Evolutionary conservation across 2,888 invertebrate species (phyloP), one percentile per base, ranked within the genome.

Genomic region (Machimus rusticus): DNA sequence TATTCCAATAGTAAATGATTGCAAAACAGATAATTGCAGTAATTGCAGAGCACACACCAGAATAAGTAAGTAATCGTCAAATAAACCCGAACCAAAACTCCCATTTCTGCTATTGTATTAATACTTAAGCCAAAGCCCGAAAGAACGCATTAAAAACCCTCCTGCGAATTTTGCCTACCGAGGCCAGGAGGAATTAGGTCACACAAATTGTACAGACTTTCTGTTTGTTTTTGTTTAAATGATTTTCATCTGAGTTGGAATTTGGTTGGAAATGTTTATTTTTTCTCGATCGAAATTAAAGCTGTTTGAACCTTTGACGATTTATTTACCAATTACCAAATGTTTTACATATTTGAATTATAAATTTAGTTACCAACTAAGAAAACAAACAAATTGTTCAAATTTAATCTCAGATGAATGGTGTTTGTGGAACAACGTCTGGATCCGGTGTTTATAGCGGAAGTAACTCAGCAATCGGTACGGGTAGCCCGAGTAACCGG

Each of bases 401-500:
- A 88, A 89, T 89, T 89, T 89, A 88, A 89, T 89, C 89, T 88
- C 89, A 89, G 89, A 89, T 89, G 89, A 89, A 89, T 88, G 89
- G 89, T 89, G 88, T 89, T 76, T 89, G 89, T 87, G 89, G 88
- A 88, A 86, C 88, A 88, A 85, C 89, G 88, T 88, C 89, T 79
- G 89, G 89, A 74, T 57, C 82, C 51, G 90, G 90, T 89, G 89
- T 90, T 89, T 90, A 90, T 89, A 90, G 90, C 87, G 90, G 90
- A 89, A 90, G 90, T 90, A 90, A 90, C 89, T 89, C 90, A 89
- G 90, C 90, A 89, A 90, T 90, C 89, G 90, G 90, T 90, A 90
- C 89, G 90, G 89, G 89, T 89, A 89, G 89, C 89, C 89, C 89
- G 87, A 89, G 85, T 90, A 89, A 88, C 89, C 89, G 89, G 87